A percentile compares a stretch with the other conserved stretches of the same genome.
These are phyloP conservation scores for Amphiprion ocellaris DNA, from an alignment of 2,113 vertebrate genomes.

Conservation along the genomic window DNA sequence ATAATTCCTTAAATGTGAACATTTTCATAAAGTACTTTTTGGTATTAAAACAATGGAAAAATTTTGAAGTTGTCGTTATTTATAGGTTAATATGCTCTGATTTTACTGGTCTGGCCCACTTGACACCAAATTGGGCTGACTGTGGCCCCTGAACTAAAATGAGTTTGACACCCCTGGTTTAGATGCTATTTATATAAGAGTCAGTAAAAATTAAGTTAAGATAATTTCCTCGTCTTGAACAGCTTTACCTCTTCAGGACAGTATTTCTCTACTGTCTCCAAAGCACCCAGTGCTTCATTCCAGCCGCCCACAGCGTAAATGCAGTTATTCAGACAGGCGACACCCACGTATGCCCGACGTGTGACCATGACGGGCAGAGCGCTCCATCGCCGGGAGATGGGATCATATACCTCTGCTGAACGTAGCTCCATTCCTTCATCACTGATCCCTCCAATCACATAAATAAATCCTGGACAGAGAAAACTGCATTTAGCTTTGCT, in stretches of 20 bases:
- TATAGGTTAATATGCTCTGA: no score
- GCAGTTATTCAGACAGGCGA: constrained; percentile 92
- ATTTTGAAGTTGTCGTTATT: no score
- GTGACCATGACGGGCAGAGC: constrained; percentile 92
- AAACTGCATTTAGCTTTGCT: neutral
- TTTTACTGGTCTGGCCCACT: no score
- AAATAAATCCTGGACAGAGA: constrained; percentile 90
- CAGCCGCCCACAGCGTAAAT: constrained; percentile 96
- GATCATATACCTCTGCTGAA: constrained; percentile 94
- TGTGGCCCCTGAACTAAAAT: no score
- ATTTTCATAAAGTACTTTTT: no score
- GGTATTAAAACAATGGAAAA: no score
- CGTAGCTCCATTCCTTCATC: constrained; percentile 92
- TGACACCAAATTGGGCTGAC: no score
- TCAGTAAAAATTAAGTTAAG: neutral
- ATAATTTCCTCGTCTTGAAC: neutral
- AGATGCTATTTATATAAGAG: no score
- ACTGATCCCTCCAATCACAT: constrained; percentile 94
- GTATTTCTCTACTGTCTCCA: constrained; percentile 95
- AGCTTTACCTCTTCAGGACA: constrained; percentile 93
- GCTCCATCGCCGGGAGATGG: constrained; percentile 93
- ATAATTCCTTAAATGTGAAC: no score
- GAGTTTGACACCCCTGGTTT: no score
- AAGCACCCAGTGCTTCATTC: constrained; percentile 93
- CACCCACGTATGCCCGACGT: constrained; percentile 93